phyloP scores from a whole-genome alignment of 2,888 invertebrate species.

The Scelioninae gen. 1 region DNA sequence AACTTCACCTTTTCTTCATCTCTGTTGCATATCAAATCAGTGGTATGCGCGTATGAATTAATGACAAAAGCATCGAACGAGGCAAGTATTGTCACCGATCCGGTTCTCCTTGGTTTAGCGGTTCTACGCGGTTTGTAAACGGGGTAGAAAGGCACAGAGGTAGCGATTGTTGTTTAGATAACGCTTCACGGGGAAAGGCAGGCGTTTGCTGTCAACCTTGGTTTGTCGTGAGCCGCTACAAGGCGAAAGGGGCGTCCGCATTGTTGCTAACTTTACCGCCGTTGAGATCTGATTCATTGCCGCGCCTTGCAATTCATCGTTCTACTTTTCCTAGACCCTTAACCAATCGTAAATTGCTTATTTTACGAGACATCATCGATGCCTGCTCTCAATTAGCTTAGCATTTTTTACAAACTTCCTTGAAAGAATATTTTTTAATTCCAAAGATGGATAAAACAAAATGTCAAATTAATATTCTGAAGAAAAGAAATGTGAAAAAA shows the following conservation, averaged over 20 bases:
- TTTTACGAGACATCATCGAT: slow-evolving; percentile 57
- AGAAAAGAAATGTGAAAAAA: too few species aligned
- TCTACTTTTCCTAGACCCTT: slow-evolving; percentile 75
- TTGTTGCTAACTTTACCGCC: slow-evolving; percentile 80
- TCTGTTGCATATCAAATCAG: slow-evolving; percentile 10
- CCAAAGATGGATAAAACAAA: too few species aligned
- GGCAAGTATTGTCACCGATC: slow-evolving; percentile 47
- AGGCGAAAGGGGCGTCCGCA: slow-evolving; percentile 77
- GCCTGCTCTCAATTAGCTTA: slow-evolving; percentile 30
- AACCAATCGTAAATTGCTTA: slow-evolving; percentile 61
- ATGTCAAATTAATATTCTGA: too few species aligned
- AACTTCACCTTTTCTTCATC: neutral
- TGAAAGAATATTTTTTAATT: too few species aligned
- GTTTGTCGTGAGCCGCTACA: slow-evolving; percentile 72
- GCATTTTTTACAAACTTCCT: neutral
- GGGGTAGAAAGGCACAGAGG: slow-evolving; percentile 64
- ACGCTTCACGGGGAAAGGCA: slow-evolving; percentile 73
- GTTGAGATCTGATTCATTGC: slow-evolving; percentile 79
- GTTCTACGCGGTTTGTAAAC: slow-evolving; percentile 36
- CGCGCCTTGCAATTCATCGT: slow-evolving; percentile 79
- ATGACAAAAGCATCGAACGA: slow-evolving; percentile 24
- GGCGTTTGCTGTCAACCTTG: slow-evolving; percentile 77
- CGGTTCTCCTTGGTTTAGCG: slow-evolving; percentile 37
- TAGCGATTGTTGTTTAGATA: slow-evolving; percentile 69
- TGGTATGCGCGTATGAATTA: slow-evolving; percentile 20